Conservation (phyloP, 2,888 invertebrate genomes). For the Heliconius charithonia region DNA sequence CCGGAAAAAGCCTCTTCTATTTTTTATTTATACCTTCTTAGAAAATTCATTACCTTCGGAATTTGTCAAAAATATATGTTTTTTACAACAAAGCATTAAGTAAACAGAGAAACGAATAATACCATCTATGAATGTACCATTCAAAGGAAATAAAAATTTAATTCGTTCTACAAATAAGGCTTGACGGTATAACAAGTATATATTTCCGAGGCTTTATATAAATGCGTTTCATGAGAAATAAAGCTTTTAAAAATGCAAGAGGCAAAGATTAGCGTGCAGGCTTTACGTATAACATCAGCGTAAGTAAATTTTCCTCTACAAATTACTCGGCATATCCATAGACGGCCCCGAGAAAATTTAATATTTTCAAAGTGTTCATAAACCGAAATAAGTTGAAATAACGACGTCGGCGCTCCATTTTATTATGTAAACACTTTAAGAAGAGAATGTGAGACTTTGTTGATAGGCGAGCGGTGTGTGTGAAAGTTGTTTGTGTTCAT, state of each 20-base stretch:
- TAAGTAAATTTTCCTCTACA: conserved; percentile 45
- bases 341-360: conserved; percentile 46
- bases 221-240: conserved; percentile 29
- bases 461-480: conserved; percentile 31
- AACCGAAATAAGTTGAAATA: conserved; percentile 47
- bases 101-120: not conserved
- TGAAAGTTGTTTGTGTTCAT: conserved; percentile 37
- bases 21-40: no score
- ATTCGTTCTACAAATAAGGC: not conserved
- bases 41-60: no score
- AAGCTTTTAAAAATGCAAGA: conserved; percentile 43
- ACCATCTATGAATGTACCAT: not conserved
- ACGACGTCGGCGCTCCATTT: conserved; percentile 44
- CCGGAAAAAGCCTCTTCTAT: not conserved
- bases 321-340: conserved; percentile 44
- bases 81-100: no score
- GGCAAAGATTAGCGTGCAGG: conserved; percentile 41
- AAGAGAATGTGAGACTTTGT: conserved; percentile 43
- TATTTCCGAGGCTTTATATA: conserved; percentile 29
- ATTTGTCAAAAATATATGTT: no score
- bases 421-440: conserved; percentile 45
- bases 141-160: not conserved
- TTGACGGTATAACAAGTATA: not conserved
- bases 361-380: conserved; percentile 48
- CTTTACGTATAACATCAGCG: conserved; percentile 39